Conservation (phyloP, 2,797 vertebrate genomes). For the Lutjanus campechanus region DNA sequence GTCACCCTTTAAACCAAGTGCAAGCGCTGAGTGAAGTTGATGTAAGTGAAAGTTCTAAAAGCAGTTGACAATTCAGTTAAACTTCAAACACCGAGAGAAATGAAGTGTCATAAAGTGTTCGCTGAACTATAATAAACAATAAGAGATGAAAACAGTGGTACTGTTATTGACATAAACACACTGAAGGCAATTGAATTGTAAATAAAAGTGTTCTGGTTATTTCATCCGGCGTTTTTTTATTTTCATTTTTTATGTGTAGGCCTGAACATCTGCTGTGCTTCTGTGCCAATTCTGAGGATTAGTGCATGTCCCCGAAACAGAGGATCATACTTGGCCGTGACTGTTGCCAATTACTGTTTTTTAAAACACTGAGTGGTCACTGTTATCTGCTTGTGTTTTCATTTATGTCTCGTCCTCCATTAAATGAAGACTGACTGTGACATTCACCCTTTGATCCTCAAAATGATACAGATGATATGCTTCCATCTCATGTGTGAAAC, state of each 20-base stretch:
- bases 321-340: slow-evolving; percentile 35
- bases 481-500: background rate
- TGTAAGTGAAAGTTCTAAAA: background rate
- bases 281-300: slow-evolving; percentile 48
- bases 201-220: background rate
- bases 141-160: background rate
- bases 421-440: slow-evolving; percentile 1
- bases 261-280: slow-evolving; percentile 57
- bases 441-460: background rate
- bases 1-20: no score
- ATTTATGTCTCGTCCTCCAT: background rate
- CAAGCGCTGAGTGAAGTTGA: background rate
- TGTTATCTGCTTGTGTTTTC: slow-evolving; percentile 32
- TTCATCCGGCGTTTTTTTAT: slow-evolving; percentile 1
- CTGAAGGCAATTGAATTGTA: background rate
- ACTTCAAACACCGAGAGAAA: background rate
- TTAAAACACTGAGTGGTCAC: slow-evolving; percentile 11
- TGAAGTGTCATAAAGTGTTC: background rate
- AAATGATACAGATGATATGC: background rate
- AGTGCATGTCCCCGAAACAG: slow-evolving; percentile 39
- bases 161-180: background rate
- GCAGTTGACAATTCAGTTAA: background rate
- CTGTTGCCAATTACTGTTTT: slow-evolving; percentile 36
- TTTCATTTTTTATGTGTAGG: slow-evolving; percentile 8
- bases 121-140: background rate